Evolutionary conservation across 2,797 vertebrate species (phyloP).

Genomic region (Notoglanidium macrostoma): DNA sequence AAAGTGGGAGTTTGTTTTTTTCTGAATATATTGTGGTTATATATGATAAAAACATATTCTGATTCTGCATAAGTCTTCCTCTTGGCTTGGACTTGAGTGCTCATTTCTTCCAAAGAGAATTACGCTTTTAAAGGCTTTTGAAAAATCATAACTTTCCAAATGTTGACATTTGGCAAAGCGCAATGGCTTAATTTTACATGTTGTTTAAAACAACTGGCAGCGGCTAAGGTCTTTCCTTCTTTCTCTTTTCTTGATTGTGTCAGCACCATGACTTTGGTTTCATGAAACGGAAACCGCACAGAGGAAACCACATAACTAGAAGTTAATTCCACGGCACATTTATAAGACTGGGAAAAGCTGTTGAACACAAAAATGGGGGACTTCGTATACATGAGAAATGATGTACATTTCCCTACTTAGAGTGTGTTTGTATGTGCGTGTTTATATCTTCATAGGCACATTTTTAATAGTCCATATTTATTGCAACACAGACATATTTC

Average conservation of each 20-base stretch:
- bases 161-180: constrained; percentile 70
- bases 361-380: constrained; percentile 68
- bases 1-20: constrained; percentile 64
- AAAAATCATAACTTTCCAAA: constrained; percentile 69
- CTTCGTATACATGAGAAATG: neutral
- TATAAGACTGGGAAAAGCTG: constrained; percentile 60
- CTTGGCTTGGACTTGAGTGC: constrained; percentile 21
- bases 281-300: constrained; percentile 56
- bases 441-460: constrained; percentile 21
- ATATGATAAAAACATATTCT: constrained; percentile 59
- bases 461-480: constrained; percentile 31
- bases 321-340: constrained; percentile 49
- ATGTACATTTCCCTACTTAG: constrained; percentile 25
- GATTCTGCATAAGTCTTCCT: neutral
- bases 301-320: constrained; percentile 59
- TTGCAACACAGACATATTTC: constrained; percentile 23
- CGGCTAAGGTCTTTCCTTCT: constrained; percentile 48
- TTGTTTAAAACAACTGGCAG: constrained; percentile 76
- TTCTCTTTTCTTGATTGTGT: constrained; percentile 63
- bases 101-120: constrained; percentile 51
- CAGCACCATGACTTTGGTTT: constrained; percentile 67
- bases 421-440: constrained; percentile 20
- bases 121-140: constrained; percentile 65
- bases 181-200: constrained; percentile 75
- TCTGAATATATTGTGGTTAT: constrained; percentile 59